Evolutionary conservation across 2,113 vertebrate species (phyloP), one percentile per base, ranked within the genome.

Genomic region (Mesembrinibis cayennensis): DNA sequence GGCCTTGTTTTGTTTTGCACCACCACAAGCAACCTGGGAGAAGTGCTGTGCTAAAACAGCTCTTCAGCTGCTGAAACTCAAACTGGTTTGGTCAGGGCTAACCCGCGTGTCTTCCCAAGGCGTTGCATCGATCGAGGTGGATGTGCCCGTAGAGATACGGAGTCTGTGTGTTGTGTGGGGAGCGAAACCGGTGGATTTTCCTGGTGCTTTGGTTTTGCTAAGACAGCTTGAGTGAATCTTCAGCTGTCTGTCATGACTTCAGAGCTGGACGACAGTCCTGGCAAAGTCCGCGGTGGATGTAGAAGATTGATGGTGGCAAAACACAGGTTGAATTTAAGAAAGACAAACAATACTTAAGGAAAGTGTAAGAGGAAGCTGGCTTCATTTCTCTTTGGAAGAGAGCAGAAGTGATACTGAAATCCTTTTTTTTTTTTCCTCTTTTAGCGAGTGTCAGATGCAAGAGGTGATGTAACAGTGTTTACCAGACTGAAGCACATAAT

Each of bases 381-480:
- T 88, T 88, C 11, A 2, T 63, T 90, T 95, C 82, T 80, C 26
- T 91, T 90, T 88, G 87, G 89, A 95, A 87, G 55, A 80, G 71
- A 93, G 82, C 83, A 95, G 86, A 93, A 96, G 66, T 82, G 89
- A 94, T 91, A 82, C 63, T 89, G 73, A 94, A 95, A 74, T 38
- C 12, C 9, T 13, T 36, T 34, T 69, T 89, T 47, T 49, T 61
- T n/a, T 44, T 26, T 10, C 22, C 21, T 70, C 49, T 62, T 90
- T 72, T 70, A 56, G 74, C 6, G 9, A 38, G 30, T 83, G 74
- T 91, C 67, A 86, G 83, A 94, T 86, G 78, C 74, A 59, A 80
- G 89, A 70, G 55, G 63, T 93, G 97, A 96, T 93, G 96, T 94
- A 91, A 96, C 71, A 80, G 62, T 95, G 94, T 95, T 96, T 96